A percentile compares a stretch with the other conserved stretches of the same genome.
Conservation (phyloP, 2,113 vertebrate species). For the Strigops habroptila region DNA sequence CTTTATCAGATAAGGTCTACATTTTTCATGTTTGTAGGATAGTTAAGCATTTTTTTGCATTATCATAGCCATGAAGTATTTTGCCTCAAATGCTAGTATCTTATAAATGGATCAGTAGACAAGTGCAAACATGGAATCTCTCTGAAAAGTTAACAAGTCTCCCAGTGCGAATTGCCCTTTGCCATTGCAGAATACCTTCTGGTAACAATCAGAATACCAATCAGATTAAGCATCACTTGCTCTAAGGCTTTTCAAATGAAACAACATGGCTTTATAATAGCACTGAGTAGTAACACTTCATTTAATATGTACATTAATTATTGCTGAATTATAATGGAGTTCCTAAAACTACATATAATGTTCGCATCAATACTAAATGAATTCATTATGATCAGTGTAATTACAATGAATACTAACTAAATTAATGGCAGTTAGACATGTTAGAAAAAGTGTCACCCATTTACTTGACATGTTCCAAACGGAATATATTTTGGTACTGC, state of each 20-base stretch:
- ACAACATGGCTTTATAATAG: slow-evolving; percentile 1
- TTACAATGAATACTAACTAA: slow-evolving; percentile 51
- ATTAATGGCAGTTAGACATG: slow-evolving; percentile 23
- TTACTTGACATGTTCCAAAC: not conserved
- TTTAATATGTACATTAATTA: slow-evolving; percentile 42
- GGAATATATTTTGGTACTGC: slow-evolving; percentile 11
- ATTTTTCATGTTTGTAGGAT: not conserved
- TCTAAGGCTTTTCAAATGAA: slow-evolving; percentile 25
- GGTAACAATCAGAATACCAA: not conserved
- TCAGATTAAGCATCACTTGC: not conserved
- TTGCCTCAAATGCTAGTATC: not conserved
- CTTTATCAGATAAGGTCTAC: not conserved
- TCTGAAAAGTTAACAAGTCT: not conserved
- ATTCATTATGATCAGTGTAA: slow-evolving; percentile 43
- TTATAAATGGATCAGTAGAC: not conserved
- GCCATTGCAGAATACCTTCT: not conserved
- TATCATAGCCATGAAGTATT: not conserved
- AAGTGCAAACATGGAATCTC: not conserved
- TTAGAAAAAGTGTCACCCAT: slow-evolving; percentile 19
- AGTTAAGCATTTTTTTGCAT: not conserved
- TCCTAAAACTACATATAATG: slow-evolving; percentile 10
- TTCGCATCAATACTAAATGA: slow-evolving; percentile 26
- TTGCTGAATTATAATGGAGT: slow-evolving; percentile 39
- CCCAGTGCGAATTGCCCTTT: not conserved
- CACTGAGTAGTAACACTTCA: slow-evolving; percentile 33